A percentile compares a stretch with the other conserved stretches of the same genome.
phyloP scores from a whole-genome alignment of 2,113 vertebrate species.

The Lycaon pictus region DNA sequence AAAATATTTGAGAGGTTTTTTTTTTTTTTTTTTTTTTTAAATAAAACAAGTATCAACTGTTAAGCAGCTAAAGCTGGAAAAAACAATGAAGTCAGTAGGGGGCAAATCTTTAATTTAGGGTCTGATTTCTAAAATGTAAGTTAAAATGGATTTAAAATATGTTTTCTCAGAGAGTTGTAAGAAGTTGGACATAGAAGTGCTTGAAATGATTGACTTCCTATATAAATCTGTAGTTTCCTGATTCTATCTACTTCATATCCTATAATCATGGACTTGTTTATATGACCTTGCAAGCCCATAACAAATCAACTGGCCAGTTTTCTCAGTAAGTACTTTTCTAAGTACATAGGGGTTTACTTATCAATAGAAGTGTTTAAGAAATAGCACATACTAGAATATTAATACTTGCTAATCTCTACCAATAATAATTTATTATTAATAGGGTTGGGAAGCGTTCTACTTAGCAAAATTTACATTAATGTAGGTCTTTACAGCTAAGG shows the following conservation, averaged over 20 bases:
- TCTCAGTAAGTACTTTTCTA: constrained; percentile 8
- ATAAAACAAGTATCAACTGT: not conserved
- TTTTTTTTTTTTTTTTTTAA: not conserved
- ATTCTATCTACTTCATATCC: not conserved
- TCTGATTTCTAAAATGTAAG: constrained; percentile 41
- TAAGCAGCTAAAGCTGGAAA: not conserved
- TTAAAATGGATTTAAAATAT: constrained; percentile 53
- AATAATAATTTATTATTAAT: constrained; percentile 40
- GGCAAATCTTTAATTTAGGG: constrained; percentile 14
- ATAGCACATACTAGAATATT: not conserved
- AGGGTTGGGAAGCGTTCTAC: constrained; percentile 12
- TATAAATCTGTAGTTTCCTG: not conserved
- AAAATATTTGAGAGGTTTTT: constrained; percentile 15
- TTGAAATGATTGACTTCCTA: not conserved
- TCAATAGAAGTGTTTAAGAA: constrained; percentile 38
- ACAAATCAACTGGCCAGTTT: not conserved
- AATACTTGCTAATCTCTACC: constrained; percentile 42
- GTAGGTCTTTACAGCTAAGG: not conserved
- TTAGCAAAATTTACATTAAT: constrained; percentile 13
- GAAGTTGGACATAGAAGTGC: not conserved
- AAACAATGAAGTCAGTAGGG: not conserved
- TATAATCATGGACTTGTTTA: not conserved
- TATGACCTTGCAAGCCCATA: not conserved
- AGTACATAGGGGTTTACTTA: not conserved
- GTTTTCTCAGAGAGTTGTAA: constrained; percentile 37